phyloP scores from a whole-genome alignment of 2,888 invertebrate genomes.

The Trachelus stipa region DNA sequence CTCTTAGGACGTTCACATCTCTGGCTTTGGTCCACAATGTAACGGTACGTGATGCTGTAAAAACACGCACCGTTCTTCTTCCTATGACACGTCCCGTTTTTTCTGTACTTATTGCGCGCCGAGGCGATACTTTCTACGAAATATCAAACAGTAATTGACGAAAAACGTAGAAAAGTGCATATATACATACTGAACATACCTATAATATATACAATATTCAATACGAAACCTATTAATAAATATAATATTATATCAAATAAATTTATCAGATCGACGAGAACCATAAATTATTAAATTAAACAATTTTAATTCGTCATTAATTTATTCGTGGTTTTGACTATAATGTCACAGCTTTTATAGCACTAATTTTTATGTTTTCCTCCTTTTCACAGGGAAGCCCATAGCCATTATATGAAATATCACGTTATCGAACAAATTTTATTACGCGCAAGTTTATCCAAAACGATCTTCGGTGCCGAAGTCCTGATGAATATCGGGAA shows the following conservation, averaged over 20 bases:
- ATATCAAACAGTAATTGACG: neutral
- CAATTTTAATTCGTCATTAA: neutral
- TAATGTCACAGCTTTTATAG: neutral
- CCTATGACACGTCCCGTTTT: neutral
- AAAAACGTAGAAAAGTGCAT: neutral
- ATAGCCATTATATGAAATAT: no score
- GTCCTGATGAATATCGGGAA: neutral
- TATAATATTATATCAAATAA: neutral
- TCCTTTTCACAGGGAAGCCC: no score
- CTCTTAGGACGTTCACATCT: neutral
- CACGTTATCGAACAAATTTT: no score
- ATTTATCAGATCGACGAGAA: neutral
- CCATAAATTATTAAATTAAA: neutral
- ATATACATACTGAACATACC: neutral
- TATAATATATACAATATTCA: neutral
- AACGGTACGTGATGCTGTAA: neutral
- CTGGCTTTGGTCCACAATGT: neutral
- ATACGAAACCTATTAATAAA: neutral
- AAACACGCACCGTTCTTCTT: neutral
- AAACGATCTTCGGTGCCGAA: neutral
- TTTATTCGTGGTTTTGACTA: neutral
- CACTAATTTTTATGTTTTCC: neutral
- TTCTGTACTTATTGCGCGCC: neutral
- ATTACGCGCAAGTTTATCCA: neutral
- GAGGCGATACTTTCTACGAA: neutral